phyloP scores from a whole-genome alignment of 1,140 invertebrate species.

The Drosophila hydei region DNA sequence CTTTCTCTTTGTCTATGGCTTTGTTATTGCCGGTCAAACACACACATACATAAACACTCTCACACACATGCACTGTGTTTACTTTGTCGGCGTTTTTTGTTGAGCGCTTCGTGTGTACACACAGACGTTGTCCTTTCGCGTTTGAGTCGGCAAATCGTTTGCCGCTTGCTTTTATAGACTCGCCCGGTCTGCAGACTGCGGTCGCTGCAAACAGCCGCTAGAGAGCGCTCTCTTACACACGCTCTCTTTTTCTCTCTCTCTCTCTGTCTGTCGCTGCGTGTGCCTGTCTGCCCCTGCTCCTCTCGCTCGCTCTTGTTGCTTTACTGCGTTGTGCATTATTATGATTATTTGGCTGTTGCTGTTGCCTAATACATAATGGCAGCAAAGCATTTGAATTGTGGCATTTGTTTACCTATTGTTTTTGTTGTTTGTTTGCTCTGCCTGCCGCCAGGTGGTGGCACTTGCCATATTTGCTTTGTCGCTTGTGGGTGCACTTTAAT shows the following conservation, averaged over 20 bases:
- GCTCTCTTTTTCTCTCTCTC: constrained; percentile 29
- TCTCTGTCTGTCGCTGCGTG: constrained; percentile 6
- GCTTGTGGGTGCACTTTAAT: constrained; percentile 27
- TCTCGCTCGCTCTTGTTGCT: too few species aligned
- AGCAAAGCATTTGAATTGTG: constrained; percentile 50
- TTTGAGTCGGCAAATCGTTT: constrained; percentile 72
- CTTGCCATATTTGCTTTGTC: constrained; percentile 18
- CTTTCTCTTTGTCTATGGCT: constrained; percentile 10
- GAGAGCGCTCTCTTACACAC: not conserved
- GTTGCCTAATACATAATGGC: constrained; percentile 41
- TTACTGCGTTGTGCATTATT: constrained; percentile 14
- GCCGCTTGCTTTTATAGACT: constrained; percentile 77
- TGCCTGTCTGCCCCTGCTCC: constrained; percentile 1
- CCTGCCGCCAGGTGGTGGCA: constrained; percentile 54
- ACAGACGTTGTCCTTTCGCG: constrained; percentile 71
- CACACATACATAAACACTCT: constrained; percentile 3
- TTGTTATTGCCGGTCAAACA: constrained; percentile 68
- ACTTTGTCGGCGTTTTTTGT: constrained; percentile 33
- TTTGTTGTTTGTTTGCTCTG: constrained; percentile 41
- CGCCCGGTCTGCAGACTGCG: constrained; percentile 52
- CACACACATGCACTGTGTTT: constrained; percentile 7
- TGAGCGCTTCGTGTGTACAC: constrained; percentile 39
- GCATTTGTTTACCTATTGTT: constrained; percentile 55
- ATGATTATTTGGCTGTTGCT: constrained; percentile 17
- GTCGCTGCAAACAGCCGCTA: constrained; percentile 42